Evolutionary conservation across 2,888 invertebrate genomes (phyloP), one percentile per base, ranked within the genome.

Genomic region (Calliphora vomitoria): DNA sequence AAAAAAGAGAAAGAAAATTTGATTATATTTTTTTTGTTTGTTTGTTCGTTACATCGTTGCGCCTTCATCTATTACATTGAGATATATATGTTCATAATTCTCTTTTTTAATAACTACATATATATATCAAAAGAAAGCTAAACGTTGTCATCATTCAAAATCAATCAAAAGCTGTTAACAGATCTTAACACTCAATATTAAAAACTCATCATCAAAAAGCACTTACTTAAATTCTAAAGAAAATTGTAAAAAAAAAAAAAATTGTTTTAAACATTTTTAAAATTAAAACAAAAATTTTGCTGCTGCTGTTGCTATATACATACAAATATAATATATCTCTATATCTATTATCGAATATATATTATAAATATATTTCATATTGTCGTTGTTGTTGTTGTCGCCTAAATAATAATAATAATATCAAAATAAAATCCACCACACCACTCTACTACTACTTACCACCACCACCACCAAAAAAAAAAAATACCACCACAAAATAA

Each of bases 301-400:
- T 86, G 89, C 89, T 88, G 84, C 88, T 89, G 89, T 87, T 87
- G 86, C 86, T 85, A 86, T 62, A 69, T 82, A 79, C 68, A 87
- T 87, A 74, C 31, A 47, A 58, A 53, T 66, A 50, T 18, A 68
- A 86, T 76, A 76, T 71, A 69, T 83, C 47, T 82, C n/a, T 86
- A 64, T 71, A 82, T 79, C 47, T 85, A 81, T 82, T 69, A 69
- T 68, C 68, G 60, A 76, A 62, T 82, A 82, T 78, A 75, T 79
- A 79, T 60, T 82, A 81, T 74, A 82, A 66, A 87, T 79, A 87
- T 85, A 87, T 47, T 82, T 88, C 75, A 87, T 88, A 71, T 88
- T 87, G 85, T 88, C 87, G 89, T 89, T 88, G 89, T 89, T 89
- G 88, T 89, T 87, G 90, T 88, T 87, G 89, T 88, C 89, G 89